phyloP scores from a whole-genome alignment of 2,888 invertebrate species.

The Neria commutata region DNA sequence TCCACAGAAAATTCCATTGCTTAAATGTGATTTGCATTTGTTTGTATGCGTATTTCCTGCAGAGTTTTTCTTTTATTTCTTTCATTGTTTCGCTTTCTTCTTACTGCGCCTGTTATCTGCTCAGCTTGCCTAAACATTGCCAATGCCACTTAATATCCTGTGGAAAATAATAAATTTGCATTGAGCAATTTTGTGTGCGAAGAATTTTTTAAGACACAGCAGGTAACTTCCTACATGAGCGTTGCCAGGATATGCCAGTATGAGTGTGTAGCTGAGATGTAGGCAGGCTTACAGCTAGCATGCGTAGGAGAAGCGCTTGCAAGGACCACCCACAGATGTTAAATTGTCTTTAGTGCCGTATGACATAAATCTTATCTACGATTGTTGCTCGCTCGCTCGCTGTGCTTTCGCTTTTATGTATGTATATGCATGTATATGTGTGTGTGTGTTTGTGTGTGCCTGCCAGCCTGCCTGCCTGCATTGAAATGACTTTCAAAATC shows the following conservation, averaged over 20 bases:
- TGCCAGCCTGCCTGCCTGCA: not conserved
- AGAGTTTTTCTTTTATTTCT: no score
- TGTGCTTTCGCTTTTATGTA: not conserved
- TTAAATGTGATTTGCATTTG: conserved; percentile 4
- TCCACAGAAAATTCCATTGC: no score
- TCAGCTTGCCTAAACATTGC: no score
- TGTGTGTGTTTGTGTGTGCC: not conserved
- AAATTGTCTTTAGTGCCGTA: conserved; percentile 6
- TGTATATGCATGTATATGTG: not conserved
- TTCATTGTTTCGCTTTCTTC: no score
- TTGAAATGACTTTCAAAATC: not conserved
- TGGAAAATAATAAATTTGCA: conserved; percentile 4
- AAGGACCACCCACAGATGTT: not conserved
- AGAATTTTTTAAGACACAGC: not conserved
- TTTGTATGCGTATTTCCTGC: not conserved
- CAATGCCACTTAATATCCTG: conserved; percentile 4
- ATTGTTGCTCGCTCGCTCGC: no score
- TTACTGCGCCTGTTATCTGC: no score
- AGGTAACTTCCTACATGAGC: not conserved
- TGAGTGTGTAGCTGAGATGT: no score
- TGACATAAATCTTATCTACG: conserved; percentile 12
- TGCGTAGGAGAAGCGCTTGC: not conserved
- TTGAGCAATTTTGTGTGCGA: not conserved
- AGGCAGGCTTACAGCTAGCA: no score
- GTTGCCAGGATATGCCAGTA: not conserved